Evolutionary conservation across 1,140 invertebrate species (phyloP), one percentile per base, ranked within the genome.

Genomic region (Leucophenga varia): DNA sequence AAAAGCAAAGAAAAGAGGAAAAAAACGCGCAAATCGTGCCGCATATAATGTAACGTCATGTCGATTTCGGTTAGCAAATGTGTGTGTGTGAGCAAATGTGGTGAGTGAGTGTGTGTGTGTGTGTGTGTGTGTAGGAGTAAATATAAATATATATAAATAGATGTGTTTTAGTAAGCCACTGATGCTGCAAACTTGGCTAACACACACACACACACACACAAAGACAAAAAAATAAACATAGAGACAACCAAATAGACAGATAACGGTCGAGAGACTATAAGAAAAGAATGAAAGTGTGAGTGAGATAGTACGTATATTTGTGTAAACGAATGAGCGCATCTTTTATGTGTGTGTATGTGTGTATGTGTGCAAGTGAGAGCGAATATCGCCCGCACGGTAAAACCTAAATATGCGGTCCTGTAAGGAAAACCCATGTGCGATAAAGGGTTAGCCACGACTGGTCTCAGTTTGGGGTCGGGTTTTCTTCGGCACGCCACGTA

Each of bases 351-450:
- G n/a, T n/a, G n/a, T n/a, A n/a, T n/a, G 17, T 43, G 34, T 19
- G 9, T 37, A 25, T 18, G 22, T 49, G 36, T 40, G 35, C 40
- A 52, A 55, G 55, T 52, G 31, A 55, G 30, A 55, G 50, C 34
- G 52, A 61, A n/a, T n/a, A n/a, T 54, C 45, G 31, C 44, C 43
- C 53, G 47, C 53, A 43, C 53, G 52, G 49, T 47, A 71, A 69
- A 73, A 73, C 71, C 71, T 74, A 74, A 74, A 74, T 74, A 74
- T 74, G 71, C 71, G 71, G 71, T 74, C 68, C 71, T 74, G 71
- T 74, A 74, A 74, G 71, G 71, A 74, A 74, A 70, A 69, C 71
- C 67, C 69, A 72, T 74, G 71, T 74, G 71, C 71, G 71, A 74
- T 74, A 74, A 74, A 74, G 71, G 71, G 71, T 74, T 74, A 74